phyloP scores from a whole-genome alignment of 2,113 vertebrate genomes.

The Nettapus auritus region DNA sequence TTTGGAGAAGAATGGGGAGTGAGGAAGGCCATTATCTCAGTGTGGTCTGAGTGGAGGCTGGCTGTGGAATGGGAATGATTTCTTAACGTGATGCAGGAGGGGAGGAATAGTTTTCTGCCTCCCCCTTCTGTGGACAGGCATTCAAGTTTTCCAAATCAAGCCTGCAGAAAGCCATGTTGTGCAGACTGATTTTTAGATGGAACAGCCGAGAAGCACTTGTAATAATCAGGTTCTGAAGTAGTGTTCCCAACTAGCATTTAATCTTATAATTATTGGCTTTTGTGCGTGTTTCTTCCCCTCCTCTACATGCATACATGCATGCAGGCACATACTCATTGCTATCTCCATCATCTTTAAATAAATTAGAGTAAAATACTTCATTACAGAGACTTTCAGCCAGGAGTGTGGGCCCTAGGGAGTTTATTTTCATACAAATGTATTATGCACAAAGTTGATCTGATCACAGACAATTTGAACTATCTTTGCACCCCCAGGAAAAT shows the following conservation, averaged over 20 bases:
- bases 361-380: constrained; percentile 80
- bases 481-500: constrained; percentile 76
- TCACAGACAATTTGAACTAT: constrained; percentile 78
- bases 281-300: background rate
- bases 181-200: background rate
- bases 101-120: background rate
- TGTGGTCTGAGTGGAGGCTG: background rate
- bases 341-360: constrained; percentile 74
- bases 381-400: constrained; percentile 74
- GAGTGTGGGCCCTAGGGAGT: constrained; percentile 70
- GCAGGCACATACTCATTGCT: constrained; percentile 58
- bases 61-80: background rate
- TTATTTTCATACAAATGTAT: constrained; percentile 80
- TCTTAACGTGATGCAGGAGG: background rate
- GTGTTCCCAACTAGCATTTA: background rate
- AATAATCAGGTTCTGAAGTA: background rate
- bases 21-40: background rate
- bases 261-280: background rate
- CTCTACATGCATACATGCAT: constrained; percentile 28
- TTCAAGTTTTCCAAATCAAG: background rate
- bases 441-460: constrained; percentile 82
- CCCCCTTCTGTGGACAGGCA: background rate
- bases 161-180: background rate
- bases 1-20: background rate
- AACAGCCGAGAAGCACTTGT: background rate